Conservation (phyloP, 2,113 vertebrate species). For the Chunga burmeisteri region DNA sequence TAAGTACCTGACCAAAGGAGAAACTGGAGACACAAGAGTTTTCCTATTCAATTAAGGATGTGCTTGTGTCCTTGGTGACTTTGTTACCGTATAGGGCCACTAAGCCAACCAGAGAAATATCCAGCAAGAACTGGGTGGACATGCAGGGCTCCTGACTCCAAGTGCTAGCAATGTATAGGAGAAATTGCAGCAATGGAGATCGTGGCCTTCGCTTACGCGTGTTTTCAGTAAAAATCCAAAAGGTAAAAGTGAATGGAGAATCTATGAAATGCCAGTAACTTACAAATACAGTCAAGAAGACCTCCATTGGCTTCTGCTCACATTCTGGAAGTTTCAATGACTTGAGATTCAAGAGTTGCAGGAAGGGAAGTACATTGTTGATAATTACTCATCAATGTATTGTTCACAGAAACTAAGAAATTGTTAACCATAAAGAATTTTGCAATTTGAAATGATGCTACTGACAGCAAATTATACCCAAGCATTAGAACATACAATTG, state of each 20-base stretch:
- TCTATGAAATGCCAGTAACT: background rate
- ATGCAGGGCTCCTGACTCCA: background rate
- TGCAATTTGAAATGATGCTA: background rate
- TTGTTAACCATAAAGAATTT: background rate
- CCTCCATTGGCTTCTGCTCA: background rate
- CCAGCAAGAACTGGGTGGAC: background rate
- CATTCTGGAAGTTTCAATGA: background rate
- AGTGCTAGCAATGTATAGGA: background rate
- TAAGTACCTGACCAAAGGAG: background rate
- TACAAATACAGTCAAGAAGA: background rate
- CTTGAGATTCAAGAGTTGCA: background rate
- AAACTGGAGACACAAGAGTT: background rate
- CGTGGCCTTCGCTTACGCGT: background rate
- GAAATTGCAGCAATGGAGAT: background rate
- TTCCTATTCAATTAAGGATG: background rate
- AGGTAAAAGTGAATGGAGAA: background rate
- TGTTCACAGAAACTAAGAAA: conserved; percentile 30
- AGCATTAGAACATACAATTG: background rate
- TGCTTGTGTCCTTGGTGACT: background rate
- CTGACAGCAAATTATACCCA: background rate
- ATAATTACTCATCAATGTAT: background rate
- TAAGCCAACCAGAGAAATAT: background rate
- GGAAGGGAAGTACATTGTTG: background rate
- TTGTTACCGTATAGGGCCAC: background rate
- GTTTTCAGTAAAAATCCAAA: background rate